phyloP scores from a whole-genome alignment of 2,797 vertebrate species.

The Sitta carolinensis region DNA sequence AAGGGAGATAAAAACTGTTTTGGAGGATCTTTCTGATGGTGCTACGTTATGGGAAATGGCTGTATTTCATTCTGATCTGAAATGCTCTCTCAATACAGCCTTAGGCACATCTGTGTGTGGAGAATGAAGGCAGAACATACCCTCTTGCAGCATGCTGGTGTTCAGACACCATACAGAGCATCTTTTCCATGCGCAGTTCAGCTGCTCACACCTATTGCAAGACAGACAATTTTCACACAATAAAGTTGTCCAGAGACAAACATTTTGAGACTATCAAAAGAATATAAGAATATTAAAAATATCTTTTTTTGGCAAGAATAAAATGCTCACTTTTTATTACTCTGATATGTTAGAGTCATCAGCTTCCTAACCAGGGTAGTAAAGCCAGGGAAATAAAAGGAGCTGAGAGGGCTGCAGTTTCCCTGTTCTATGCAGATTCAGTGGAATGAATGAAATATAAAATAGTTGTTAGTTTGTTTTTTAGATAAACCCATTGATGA shows the following conservation, averaged over 20 bases:
- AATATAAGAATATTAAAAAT: background rate
- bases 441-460: background rate
- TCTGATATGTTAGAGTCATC: background rate
- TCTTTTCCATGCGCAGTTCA: background rate
- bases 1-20: background rate
- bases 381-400: background rate
- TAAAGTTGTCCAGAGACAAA: background rate
- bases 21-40: background rate
- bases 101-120: background rate
- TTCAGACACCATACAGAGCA: background rate
- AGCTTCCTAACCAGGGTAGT: background rate
- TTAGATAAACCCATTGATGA: background rate
- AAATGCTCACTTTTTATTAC: background rate
- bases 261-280: background rate
- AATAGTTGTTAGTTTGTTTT: background rate
- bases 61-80: background rate
- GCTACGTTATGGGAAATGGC: background rate
- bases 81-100: background rate
- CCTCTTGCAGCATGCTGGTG: fast-evolving
- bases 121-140: background rate
- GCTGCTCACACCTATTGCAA: background rate
- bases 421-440: background rate
- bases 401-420: background rate
- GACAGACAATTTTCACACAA: background rate
- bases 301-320: background rate